Conservation (phyloP, 1,140 invertebrate genomes). For the Zaprionus camerounensis region DNA sequence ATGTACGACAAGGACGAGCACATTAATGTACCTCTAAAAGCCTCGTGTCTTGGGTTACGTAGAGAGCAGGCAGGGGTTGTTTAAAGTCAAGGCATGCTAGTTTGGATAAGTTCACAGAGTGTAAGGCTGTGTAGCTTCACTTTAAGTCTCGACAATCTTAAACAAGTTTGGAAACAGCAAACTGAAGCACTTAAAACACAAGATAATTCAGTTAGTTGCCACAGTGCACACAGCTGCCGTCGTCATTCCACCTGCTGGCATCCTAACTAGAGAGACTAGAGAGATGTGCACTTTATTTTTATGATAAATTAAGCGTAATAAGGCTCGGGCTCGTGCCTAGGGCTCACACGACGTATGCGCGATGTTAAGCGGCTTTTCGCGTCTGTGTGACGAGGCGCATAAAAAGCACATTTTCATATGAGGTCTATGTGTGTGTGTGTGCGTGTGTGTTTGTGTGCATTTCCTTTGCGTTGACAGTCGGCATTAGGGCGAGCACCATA, state of each 20-base stretch:
- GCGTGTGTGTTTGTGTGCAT: slow-evolving; percentile 37
- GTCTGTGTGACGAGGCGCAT: slow-evolving; percentile 8
- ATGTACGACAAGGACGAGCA: not conserved
- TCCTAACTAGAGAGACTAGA: slow-evolving; percentile 7
- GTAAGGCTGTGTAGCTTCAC: not conserved
- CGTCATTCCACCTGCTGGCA: slow-evolving; percentile 28
- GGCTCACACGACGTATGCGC: slow-evolving; percentile 44
- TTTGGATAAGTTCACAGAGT: not conserved
- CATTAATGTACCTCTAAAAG: not conserved
- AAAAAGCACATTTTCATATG: slow-evolving; percentile 55
- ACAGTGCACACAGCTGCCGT: not conserved
- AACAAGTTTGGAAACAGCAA: slow-evolving; percentile 1
- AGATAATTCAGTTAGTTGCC: slow-evolving; percentile 32
- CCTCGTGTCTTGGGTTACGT: not conserved
- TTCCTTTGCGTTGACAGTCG: slow-evolving; percentile 72
- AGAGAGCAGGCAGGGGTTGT: not conserved
- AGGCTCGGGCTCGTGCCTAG: slow-evolving; percentile 5
- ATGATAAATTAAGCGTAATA: slow-evolving; percentile 74
- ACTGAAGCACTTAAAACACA: slow-evolving; percentile 26
- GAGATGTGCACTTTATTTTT: slow-evolving; percentile 72
- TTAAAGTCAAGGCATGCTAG: not conserved
- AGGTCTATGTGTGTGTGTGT: slow-evolving; percentile 30
- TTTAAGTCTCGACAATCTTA: not conserved
- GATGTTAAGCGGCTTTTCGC: slow-evolving; percentile 57
- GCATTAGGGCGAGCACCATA: slow-evolving; percentile 77